phyloP scores from a whole-genome alignment of 2,113 vertebrate species.

The Oryctolagus cuniculus region DNA sequence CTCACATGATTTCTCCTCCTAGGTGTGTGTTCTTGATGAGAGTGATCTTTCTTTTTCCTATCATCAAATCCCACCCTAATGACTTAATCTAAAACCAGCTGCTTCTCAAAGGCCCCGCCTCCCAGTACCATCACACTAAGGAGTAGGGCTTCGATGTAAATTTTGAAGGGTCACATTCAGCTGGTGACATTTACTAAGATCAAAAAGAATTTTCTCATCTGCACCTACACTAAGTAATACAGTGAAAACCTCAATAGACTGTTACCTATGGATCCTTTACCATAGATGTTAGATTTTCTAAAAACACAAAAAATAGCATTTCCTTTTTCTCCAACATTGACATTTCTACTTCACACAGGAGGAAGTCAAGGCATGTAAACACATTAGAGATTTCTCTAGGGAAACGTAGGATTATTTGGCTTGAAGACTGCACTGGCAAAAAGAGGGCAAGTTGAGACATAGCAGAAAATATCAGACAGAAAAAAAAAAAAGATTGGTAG shows the following conservation, averaged over 20 bases:
- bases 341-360: background rate
- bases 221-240: background rate
- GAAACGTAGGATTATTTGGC: conserved; percentile 7
- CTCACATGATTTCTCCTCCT: background rate
- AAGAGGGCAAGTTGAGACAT: background rate
- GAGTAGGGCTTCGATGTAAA: background rate
- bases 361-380: background rate
- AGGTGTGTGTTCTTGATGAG: background rate
- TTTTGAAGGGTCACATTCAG: background rate
- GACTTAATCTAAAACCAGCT: background rate
- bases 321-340: background rate
- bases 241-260: background rate
- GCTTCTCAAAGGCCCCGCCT: background rate
- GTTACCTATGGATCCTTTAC: background rate
- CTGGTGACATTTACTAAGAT: background rate
- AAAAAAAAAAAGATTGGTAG: too few species aligned
- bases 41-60: background rate
- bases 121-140: background rate
- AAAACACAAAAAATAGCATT: background rate
- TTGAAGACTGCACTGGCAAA: background rate
- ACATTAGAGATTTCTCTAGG: background rate
- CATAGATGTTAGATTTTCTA: conserved; percentile 27
- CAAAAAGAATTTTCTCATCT: background rate
- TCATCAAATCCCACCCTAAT: background rate
- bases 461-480: background rate